These are phyloP conservation scores for Polyommatus icarus DNA, from an alignment of 2,888 invertebrate genomes.

Conservation along the genomic window DNA sequence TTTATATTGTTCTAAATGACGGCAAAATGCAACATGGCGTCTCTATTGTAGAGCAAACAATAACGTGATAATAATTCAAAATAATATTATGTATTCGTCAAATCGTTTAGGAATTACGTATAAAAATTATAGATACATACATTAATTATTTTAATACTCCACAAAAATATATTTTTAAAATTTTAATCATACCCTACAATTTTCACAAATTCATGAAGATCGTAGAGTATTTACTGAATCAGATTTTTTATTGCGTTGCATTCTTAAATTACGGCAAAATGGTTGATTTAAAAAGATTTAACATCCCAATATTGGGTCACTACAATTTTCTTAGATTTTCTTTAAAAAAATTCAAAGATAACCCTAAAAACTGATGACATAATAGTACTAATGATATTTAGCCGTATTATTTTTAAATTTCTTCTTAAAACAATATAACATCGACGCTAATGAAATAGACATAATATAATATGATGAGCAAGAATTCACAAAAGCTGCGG, in stretches of 20 bases:
- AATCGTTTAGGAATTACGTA: neutral
- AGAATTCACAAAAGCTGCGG: neutral
- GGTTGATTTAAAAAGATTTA: no score
- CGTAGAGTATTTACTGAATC: neutral
- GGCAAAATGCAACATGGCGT: constrained; percentile 7
- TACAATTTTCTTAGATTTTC: no score
- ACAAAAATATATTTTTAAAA: neutral
- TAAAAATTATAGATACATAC: no score
- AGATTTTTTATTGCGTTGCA: neutral
- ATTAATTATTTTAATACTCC: neutral
- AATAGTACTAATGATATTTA: neutral
- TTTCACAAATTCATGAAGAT: neutral
- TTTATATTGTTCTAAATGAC: constrained; percentile 17
- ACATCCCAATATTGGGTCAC: no score
- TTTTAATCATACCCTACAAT: neutral
- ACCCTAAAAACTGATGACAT: neutral
- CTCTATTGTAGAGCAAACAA: constrained; percentile 12
- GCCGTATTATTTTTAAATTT: neutral
- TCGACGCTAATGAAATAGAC: neutral
- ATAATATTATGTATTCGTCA: neutral
- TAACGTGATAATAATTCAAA: neutral
- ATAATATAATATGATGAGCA: no score
- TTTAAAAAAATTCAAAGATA: no score
- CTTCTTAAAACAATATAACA: no score
- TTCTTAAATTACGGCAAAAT: neutral